Evolutionary conservation across 2,888 invertebrate species (phyloP), one percentile per base, ranked within the genome.

Genomic region (Plagodis dolabraria): DNA sequence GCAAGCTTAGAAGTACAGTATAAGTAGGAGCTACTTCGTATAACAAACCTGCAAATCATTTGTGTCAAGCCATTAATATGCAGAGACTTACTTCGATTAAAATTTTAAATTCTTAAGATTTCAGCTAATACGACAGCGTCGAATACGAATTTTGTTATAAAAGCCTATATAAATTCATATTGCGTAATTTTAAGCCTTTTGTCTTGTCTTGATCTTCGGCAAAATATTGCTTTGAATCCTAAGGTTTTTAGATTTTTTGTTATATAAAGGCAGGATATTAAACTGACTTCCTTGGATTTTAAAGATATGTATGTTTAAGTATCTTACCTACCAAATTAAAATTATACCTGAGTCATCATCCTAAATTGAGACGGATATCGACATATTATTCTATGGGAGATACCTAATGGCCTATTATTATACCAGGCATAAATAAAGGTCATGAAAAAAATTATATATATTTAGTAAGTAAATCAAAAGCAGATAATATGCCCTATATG

Each of bases 41-140:
- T 36, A 4, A 8, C 8, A 7, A 8, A 7, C 40, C 5, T 34
- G 8, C 11, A 60, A 51, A 47, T 69, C 58, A 68, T 76, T 77
- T 77, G 77, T 64, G 69, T 68, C 68, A 72, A 53, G 47, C 65
- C 61, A 79, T 87, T 82, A 71, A 72, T 74, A 87, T 87, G 74
- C 86, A 57, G 46, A 57, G 60, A 55, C 49, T 57, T 61, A 51
- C 61, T 40, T 54, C 63, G 67, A 75, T 79, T 78, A 73, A 71
- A 82, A 83, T 75, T 89, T 83, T 68, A 83, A 85, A 87, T 89
- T 80, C 72, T 68, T 68, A 77, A 81, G 79, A 87, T 87, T 88
- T 89, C 87, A 75, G 85, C 85, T 85, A 86, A 87, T 87, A 82
- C 79, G 58, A 66, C 70, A 76, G 82, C 66, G 75, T 82, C 54